Evolutionary conservation across 2,797 vertebrate genomes (phyloP).

Genomic region (Mormyrops attenuatus): DNA sequence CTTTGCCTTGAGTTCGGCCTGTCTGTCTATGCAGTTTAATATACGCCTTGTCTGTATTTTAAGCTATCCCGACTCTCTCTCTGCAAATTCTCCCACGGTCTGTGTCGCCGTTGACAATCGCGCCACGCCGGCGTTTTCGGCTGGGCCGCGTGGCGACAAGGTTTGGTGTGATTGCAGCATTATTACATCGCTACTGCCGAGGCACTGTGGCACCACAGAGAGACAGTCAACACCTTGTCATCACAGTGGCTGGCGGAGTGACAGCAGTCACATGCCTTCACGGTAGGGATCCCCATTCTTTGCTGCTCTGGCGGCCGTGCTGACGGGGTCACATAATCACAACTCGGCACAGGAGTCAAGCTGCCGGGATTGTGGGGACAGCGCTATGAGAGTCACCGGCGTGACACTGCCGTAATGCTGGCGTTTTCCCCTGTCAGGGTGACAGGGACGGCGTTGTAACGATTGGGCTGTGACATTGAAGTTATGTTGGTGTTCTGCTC

Average conservation of each 20-base stretch:
- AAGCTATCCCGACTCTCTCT: background rate
- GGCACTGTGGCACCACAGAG: background rate
- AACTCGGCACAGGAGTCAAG: background rate
- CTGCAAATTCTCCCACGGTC: background rate
- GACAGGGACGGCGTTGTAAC: background rate
- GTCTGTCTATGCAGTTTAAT: background rate
- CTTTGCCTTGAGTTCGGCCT: background rate
- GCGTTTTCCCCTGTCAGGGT: background rate
- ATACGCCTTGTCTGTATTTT: background rate
- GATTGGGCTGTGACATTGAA: background rate
- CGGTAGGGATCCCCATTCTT: background rate
- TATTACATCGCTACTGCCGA: background rate
- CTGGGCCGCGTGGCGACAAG: background rate
- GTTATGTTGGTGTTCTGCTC: background rate
- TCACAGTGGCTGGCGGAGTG: background rate
- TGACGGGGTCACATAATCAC: background rate
- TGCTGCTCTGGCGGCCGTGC: background rate
- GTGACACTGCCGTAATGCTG: background rate
- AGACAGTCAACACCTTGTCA: background rate
- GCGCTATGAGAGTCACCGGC: background rate
- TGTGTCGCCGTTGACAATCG: background rate
- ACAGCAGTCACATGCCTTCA: background rate
- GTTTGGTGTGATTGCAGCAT: background rate
- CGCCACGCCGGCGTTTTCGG: background rate
- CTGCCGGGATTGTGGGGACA: background rate